These are phyloP conservation scores for Sebastes diploproa DNA, from an alignment of 2,797 vertebrate species.

Conservation along the genomic window DNA sequence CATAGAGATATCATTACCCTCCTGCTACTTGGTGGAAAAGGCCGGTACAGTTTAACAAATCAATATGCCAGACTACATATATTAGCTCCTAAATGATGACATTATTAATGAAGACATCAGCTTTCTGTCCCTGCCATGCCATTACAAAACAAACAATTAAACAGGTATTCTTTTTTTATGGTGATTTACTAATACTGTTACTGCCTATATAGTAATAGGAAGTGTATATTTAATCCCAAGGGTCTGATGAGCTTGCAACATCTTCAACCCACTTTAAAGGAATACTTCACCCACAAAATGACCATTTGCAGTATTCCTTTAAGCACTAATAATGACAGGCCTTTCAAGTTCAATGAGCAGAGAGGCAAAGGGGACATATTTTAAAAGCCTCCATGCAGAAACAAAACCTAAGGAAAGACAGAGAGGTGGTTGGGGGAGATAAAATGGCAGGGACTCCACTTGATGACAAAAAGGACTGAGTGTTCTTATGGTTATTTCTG, in stretches of 20 bases:
- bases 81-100: not conserved
- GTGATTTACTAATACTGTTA: not conserved
- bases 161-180: not conserved
- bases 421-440: not conserved
- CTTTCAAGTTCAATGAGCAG: not conserved
- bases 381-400: too few relatives aligned
- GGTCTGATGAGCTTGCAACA: not conserved
- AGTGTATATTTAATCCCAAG: not conserved
- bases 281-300: too few relatives aligned
- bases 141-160: not conserved
- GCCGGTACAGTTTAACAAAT: not conserved
- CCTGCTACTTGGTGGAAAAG: not conserved
- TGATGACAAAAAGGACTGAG: not conserved
- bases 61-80: not conserved
- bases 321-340: not conserved
- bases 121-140: not conserved
- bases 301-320: not conserved
- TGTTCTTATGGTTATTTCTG: not conserved
- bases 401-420: too few relatives aligned
- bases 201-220: not conserved
- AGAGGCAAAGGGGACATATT: too few relatives aligned
- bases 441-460: conserved; percentile 10
- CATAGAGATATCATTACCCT: not conserved
- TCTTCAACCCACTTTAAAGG: not conserved
- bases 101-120: not conserved